Evolutionary conservation across 1,140 invertebrate species (phyloP), one percentile per base, ranked within the genome.

Genomic region (Pseudomyrmex gracilis): DNA sequence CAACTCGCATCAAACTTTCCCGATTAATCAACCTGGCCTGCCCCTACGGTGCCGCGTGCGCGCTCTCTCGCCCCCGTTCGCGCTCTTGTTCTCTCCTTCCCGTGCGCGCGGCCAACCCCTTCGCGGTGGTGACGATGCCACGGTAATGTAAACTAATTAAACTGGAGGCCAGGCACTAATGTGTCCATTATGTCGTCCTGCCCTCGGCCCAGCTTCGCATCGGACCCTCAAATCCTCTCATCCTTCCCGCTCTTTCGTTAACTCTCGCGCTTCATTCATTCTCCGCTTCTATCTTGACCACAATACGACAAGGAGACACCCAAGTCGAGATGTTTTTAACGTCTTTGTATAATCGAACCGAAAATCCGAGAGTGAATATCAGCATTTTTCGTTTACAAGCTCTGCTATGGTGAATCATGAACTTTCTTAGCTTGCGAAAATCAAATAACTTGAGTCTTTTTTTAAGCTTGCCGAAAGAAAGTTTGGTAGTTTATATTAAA

Each of bases 91-190:
- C 73, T 80, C 87, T 68, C 84, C 63, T 86, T 84, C 78, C 20
- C 68, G 71, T 84, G 34, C 7, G 24, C 64, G 57, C n/a, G 60
- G 70, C 85, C 86, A 88, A 89, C 89, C 91, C 91, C 85, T 92
- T 85, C 87, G 85, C 84, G 88, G 87, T 90, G 86, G 89, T 92
- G 92, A 93, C 92, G 92, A 93, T 91, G 90, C 91, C 86, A 87
- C 90, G 89, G 89, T 93, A 93, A 93, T 93, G 92, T 93, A 93
- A 93, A 93, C 93, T 93, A 93, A 93, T 93, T 93, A 93, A 93
- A 93, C 91, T 85, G 89, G 91, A 92, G 91, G 90, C 91, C 89
- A 89, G 86, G 90, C 88, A 91, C 91, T 93, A 93, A 93, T 93
- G 92, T 90, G 90, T 93, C 92, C 92, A 93, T 93, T 93, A 93